Conservation (phyloP, 2,113 vertebrate genomes). For the Cyprinus carpio region DNA sequence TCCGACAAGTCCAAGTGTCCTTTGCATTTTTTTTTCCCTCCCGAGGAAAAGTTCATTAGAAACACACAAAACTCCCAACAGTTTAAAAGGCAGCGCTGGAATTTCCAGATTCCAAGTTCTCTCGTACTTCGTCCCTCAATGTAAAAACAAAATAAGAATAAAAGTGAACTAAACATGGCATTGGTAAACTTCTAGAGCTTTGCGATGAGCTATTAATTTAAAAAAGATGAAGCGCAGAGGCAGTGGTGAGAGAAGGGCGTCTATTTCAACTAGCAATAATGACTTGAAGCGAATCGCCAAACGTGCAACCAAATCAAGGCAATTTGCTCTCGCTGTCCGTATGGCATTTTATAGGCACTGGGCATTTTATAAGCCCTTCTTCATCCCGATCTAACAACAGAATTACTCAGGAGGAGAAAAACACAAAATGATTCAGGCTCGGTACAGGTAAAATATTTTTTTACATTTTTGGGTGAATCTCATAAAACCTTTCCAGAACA, state of each 20-base stretch:
- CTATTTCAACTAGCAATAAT: background rate
- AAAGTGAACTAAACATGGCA: slow-evolving; percentile 54
- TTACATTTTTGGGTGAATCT: background rate
- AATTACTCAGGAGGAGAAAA: slow-evolving; percentile 23
- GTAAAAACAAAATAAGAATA: slow-evolving; percentile 28
- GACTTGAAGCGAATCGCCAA: slow-evolving; percentile 12
- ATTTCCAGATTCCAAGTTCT: slow-evolving; percentile 66
- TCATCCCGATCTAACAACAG: slow-evolving; percentile 15
- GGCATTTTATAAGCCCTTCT: slow-evolving; percentile 47
- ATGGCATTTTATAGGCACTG: slow-evolving; percentile 61
- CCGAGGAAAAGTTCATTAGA: slow-evolving; percentile 58
- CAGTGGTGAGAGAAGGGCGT: slow-evolving; percentile 31
- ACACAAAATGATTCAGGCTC: slow-evolving; percentile 3
- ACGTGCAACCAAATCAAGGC: slow-evolving; percentile 15
- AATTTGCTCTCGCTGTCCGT: slow-evolving; percentile 44
- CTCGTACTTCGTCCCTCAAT: slow-evolving; percentile 63
- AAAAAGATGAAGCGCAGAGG: slow-evolving; percentile 51
- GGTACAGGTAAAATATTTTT: background rate
- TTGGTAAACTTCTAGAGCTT: slow-evolving; percentile 56
- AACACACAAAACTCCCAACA: slow-evolving; percentile 62
- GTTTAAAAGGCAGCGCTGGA: slow-evolving; percentile 64
- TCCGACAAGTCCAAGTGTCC: slow-evolving; percentile 39
- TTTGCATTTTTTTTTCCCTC: background rate
- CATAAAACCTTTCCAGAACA: background rate
- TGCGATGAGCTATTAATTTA: background rate